A percentile compares a stretch with the other conserved stretches of the same genome.
Conservation (phyloP, 2,113 vertebrate genomes). For the Prinia subflava region DNA sequence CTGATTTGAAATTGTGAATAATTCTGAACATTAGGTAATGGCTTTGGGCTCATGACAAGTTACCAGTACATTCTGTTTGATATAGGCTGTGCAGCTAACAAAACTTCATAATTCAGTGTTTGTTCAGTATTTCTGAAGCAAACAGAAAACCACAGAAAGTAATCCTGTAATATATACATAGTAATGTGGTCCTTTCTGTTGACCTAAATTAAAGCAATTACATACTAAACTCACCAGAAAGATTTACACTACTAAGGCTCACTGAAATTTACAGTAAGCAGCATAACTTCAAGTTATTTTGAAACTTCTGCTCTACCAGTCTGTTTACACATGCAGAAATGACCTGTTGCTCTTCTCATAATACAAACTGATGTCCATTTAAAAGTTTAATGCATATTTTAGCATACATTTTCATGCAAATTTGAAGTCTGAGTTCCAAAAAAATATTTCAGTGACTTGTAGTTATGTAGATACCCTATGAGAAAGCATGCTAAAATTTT, state of each 20-base stretch:
- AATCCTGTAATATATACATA: background rate
- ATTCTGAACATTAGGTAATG: background rate
- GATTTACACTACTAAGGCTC: background rate
- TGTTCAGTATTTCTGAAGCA: background rate
- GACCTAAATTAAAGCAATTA: background rate
- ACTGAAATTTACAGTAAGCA: background rate
- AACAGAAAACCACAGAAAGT: background rate
- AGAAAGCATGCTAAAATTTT: background rate
- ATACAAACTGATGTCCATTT: background rate
- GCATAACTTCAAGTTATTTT: background rate
- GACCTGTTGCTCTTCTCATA: background rate
- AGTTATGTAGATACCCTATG: background rate
- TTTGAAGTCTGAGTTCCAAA: background rate
- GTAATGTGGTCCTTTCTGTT: background rate
- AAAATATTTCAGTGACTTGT: background rate
- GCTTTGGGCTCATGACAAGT: background rate
- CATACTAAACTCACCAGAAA: background rate
- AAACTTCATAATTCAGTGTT: background rate
- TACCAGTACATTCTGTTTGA: background rate
- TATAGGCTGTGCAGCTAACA: background rate
- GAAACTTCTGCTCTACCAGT: background rate
- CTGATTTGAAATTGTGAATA: background rate
- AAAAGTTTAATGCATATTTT: background rate
- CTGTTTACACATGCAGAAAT: background rate
- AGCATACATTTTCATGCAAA: accelerated